Percentiles rank a stretch among this genome's conserved stretches.
These are phyloP conservation scores for Dasyurus viverrinus DNA, from an alignment of 2,113 vertebrate genomes.

Conservation along the genomic window DNA sequence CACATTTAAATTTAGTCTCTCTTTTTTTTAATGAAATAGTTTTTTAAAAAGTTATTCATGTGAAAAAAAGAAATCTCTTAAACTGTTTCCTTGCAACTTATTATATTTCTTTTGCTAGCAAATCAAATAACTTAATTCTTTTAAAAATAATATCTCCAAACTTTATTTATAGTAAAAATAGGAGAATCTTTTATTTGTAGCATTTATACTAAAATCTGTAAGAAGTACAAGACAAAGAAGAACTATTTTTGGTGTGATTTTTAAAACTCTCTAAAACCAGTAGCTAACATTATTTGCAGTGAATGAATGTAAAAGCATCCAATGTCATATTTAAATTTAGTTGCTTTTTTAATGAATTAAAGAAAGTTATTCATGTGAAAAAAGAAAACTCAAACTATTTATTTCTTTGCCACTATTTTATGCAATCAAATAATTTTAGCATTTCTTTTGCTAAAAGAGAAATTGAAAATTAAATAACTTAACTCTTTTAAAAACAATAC, in stretches of 20 bases:
- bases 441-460: slow-evolving; percentile 27
- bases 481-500: neutral
- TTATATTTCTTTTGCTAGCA: slow-evolving; percentile 4
- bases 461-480: neutral
- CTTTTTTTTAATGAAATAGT: neutral
- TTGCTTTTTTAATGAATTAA: neutral
- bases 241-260: slow-evolving; percentile 7
- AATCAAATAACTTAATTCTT: neutral
- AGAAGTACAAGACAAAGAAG: slow-evolving; percentile 8
- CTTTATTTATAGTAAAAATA: slow-evolving; percentile 33
- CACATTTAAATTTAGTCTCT: neutral
- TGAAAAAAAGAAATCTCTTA: neutral
- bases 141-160: neutral
- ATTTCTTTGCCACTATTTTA: neutral
- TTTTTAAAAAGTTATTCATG: neutral
- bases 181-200: slow-evolving; percentile 15
- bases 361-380: neutral
- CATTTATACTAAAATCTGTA: neutral
- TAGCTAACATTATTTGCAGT: neutral
- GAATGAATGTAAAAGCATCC: neutral
- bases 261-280: neutral
- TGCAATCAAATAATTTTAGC: neutral
- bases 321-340: neutral
- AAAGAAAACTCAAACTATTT: neutral
- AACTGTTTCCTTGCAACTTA: neutral